Conservation (phyloP, 2,113 vertebrate genomes). For the Mustela nigripes region DNA sequence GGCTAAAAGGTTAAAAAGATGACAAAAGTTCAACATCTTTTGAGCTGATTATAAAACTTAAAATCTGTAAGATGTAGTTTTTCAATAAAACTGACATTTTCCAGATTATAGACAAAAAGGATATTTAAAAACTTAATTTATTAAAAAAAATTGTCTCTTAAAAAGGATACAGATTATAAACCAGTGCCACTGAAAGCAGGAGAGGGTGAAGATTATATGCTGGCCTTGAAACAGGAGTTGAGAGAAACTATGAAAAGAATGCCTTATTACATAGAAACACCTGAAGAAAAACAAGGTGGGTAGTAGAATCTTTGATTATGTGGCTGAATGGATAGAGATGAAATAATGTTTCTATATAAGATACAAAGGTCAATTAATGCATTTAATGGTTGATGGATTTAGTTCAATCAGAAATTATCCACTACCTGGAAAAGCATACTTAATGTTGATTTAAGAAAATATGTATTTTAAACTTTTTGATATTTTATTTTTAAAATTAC, state of each 20-base stretch:
- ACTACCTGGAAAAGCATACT: neutral
- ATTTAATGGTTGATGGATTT: neutral
- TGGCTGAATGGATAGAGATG: neutral
- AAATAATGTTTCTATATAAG: neutral
- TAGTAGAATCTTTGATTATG: conserved; percentile 31
- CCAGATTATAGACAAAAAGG: neutral
- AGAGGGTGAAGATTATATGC: conserved; percentile 94
- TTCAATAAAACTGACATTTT: conserved; percentile 24
- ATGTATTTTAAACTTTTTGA: neutral
- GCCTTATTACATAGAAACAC: conserved; percentile 90
- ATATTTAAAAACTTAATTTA: conserved; percentile 49
- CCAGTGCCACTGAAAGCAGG: conserved; percentile 92
- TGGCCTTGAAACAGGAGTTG: conserved; percentile 95
- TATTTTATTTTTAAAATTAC: conserved; percentile 35
- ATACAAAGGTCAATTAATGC: neutral
- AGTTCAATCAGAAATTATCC: neutral
- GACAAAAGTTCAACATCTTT: neutral
- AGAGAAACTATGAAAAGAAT: conserved; percentile 91
- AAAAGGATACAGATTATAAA: conserved; percentile 91
- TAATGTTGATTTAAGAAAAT: conserved; percentile 47
- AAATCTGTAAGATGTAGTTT: neutral
- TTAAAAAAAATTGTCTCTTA: conserved; percentile 50
- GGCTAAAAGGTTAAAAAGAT: neutral
- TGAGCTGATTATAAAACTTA: neutral
- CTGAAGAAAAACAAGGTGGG: conserved; percentile 87